A percentile compares a stretch with the other conserved stretches of the same genome.
These are phyloP conservation scores for Heteropelma amictum DNA, from an alignment of 2,888 invertebrate genomes.

Conservation along the genomic window DNA sequence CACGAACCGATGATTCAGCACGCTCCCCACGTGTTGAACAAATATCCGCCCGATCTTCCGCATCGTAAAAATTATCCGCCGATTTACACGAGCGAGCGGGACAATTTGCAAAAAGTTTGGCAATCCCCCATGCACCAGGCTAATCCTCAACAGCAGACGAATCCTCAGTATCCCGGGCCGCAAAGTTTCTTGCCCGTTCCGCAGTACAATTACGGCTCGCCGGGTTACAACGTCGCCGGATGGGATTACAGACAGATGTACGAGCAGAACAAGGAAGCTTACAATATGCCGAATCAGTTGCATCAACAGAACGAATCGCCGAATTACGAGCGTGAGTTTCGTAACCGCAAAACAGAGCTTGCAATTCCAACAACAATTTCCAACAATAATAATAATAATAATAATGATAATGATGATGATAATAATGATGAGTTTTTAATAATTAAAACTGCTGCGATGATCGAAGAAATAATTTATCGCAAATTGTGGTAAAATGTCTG, in stretches of 20 bases:
- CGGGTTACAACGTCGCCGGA: constrained; percentile 56
- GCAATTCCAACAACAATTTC: too few relatives aligned
- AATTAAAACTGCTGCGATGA: too few relatives aligned
- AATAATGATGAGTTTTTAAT: too few relatives aligned
- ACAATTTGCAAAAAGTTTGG: constrained; percentile 66
- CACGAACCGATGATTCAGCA: too few relatives aligned
- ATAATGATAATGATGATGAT: too few relatives aligned
- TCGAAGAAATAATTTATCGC: too few relatives aligned
- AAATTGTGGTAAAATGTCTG: too few relatives aligned
- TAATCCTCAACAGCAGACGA: constrained; percentile 63
- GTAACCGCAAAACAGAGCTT: too few relatives aligned
- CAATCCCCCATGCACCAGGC: constrained; percentile 60
- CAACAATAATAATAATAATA: too few relatives aligned
- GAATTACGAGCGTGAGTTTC: constrained; percentile 69
- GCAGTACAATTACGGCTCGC: constrained; percentile 64
- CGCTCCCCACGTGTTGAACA: constrained; percentile 57
- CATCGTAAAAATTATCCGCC: constrained; percentile 67
- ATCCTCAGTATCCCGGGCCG: constrained; percentile 65
- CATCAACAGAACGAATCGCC: constrained; percentile 64
- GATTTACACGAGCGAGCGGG: constrained; percentile 63
- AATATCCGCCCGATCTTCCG: constrained; percentile 69
- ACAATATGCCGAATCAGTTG: constrained; percentile 61
- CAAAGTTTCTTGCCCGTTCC: constrained; percentile 62
- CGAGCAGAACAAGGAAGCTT: constrained; percentile 69
- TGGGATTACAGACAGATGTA: constrained; percentile 72